These are phyloP conservation scores for Pogoniulus pusillus DNA, from an alignment of 2,797 vertebrate species.

Conservation along the genomic window DNA sequence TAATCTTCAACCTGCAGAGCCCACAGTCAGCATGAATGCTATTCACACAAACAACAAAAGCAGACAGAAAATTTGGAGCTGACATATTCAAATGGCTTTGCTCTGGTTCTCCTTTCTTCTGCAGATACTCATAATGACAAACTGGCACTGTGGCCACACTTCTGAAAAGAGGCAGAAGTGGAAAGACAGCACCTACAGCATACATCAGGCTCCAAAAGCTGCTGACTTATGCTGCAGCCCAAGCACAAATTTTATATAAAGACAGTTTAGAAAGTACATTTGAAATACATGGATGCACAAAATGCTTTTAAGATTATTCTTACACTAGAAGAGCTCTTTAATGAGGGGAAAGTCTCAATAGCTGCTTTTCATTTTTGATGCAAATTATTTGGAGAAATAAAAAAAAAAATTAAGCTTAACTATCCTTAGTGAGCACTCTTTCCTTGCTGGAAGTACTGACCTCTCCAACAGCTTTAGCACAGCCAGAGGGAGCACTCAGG, in stretches of 20 bases:
- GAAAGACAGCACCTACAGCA: background rate
- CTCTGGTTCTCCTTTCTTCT: background rate
- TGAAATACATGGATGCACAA: background rate
- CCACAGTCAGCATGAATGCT: rapidly evolving
- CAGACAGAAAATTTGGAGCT: background rate
- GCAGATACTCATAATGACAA: background rate
- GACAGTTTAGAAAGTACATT: background rate
- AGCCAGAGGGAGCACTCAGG: background rate
- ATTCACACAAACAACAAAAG: background rate
- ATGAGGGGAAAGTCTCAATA: background rate
- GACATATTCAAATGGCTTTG: background rate
- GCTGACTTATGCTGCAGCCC: background rate
- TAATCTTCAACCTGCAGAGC: background rate
- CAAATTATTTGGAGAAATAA: background rate
- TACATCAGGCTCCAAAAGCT: background rate
- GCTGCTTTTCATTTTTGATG: background rate
- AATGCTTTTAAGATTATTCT: background rate
- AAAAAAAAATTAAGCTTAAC: background rate
- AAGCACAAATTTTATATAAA: background rate
- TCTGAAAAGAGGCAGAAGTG: background rate
- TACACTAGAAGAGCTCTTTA: background rate
- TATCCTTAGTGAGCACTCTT: background rate
- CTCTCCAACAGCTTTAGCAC: background rate
- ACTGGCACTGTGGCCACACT: background rate
- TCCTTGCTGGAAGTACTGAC: background rate